Conservation (phyloP, 2,888 invertebrate species). For the Drepana falcataria region DNA sequence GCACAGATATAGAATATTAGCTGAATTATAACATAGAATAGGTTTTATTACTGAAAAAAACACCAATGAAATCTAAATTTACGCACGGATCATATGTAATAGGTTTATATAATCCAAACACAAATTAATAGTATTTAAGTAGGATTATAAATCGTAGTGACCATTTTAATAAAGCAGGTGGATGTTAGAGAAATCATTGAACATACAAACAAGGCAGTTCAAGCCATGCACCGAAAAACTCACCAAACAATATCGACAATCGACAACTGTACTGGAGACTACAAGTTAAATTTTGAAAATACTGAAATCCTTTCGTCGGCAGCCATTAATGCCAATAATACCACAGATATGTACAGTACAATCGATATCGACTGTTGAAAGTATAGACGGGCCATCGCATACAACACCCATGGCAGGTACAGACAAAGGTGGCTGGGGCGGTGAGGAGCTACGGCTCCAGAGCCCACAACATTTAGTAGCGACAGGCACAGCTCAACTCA, state of each 20-base stretch:
- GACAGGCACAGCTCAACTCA: conserved; percentile 59
- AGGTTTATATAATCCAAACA: neutral
- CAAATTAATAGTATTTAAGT: conserved; percentile 4
- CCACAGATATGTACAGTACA: conserved; percentile 48
- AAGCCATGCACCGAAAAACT: conserved; percentile 67
- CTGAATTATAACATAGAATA: too few species aligned
- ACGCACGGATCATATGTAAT: too few species aligned
- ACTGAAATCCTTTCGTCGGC: conserved; percentile 73
- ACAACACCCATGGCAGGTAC: conserved; percentile 65
- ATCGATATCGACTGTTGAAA: conserved; percentile 68
- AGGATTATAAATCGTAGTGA: conserved; percentile 25
- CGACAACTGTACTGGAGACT: conserved; percentile 73
- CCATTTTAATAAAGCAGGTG: conserved; percentile 55
- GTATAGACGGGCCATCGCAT: conserved; percentile 65
- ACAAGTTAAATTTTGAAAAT: conserved; percentile 57
- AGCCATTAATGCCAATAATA: conserved; percentile 72
- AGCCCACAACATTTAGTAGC: conserved; percentile 48
- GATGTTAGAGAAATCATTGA: conserved; percentile 28
- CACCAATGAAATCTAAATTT: too few species aligned
- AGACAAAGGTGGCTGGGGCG: conserved; percentile 28
- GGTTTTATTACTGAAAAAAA: too few species aligned
- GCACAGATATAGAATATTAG: too few species aligned
- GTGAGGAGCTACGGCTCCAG: conserved; percentile 23
- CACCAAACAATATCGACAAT: conserved; percentile 72
- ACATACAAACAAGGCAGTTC: conserved; percentile 28